Evolutionary conservation across 2,888 invertebrate genomes (phyloP), one percentile per base, ranked within the genome.

Genomic region (Ligdia adustata): DNA sequence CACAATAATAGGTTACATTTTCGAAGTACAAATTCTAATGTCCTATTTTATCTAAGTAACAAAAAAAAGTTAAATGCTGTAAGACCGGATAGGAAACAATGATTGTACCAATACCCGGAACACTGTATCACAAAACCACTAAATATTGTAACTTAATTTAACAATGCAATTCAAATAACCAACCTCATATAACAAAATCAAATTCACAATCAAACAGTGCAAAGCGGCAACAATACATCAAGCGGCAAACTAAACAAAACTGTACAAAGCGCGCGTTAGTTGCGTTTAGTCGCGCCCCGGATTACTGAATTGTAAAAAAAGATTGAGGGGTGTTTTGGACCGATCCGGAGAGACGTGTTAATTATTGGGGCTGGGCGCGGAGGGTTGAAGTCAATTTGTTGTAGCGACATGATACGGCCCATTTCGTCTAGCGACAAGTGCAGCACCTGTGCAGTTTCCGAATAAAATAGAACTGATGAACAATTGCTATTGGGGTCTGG

Each of bases 351-450:
- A 41, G 76, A 90, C 80, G 90, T 90, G 90, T 90, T 91, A 91
- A 91, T 91, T 90, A 90, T 80, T 80, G 83, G 91, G 91, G 90
- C 78, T 80, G 87, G 82, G 65, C 63, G 52, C 72, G 82, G 41
- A 48, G 72, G 62, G 90, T 91, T 87, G 90, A 90, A 91, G 91
- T 91, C 92, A 92, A 92, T 92, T 92, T 92, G 92, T 91, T 91
- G 87, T 91, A 87, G 89, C 91, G 86, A 91, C 92, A 92, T 91
- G 92, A 92, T 91, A 91, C 90, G 89, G 91, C 91, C 91, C 92
- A 92, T 92, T 92, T 92, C 90, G 84, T 88, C 76, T 72, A 60
- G 80, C 83, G 87, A 88, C 90, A 89, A 90, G 90, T 89, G 88
- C 70, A 71, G 78, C 90, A 90, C 90, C 90, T 90, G 90, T 82